Base-by-base conservation (phyloP, 2,888 invertebrate species). In the Microctonus aethiopoides region DNA sequence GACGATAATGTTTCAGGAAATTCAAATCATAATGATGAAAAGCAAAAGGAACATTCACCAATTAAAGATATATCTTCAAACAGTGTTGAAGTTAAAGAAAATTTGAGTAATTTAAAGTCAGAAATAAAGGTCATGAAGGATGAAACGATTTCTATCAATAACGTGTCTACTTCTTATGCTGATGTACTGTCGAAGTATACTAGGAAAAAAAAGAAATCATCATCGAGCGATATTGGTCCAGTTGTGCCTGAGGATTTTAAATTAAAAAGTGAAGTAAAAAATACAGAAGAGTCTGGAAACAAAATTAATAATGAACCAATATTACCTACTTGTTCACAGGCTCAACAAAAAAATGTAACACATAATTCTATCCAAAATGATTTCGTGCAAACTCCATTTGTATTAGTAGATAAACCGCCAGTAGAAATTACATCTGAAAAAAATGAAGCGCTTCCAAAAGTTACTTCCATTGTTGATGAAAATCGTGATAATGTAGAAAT, bases 321-420 rank as follows among this genome's bases (percentile, higher is more conserved):
- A 32, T 41, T 11, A 10, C n/a, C 34, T 26, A 13, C 7, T 13
- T 9, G 24, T 26, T 24, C 52, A 0, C 0, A 57, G 13, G 70
- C 34, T 61, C 68, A 72, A 1, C 66, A 71, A 36, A 67, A 52
- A 7, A 68, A 81, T 41, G 46, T 79, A 0, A 46, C 4, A 16
- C 16, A 46, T 46, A 16, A 46, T n/a, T 2, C 2, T 46, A 20
- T 16, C 6, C 16, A 6, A 6, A 16, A 46, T n/a, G 6, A 46
- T 2, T 7, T 0, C 3, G 20, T 16, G 1, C 9, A 46, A 16
- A 16, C 6, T 16, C 16, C 46, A 16, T 1, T 16, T 16, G 9
- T 7, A 20, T 6, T 9, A 46, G 5, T 7, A 1, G 3, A 7
- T n/a, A 9, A 16, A 3, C 16, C 16, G 5, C 16, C 16, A n/a